A percentile compares a stretch with the other conserved stretches of the same genome.
Evolutionary conservation across 2,888 invertebrate genomes (phyloP).

Genomic region (Ceraclea dissimilis): DNA sequence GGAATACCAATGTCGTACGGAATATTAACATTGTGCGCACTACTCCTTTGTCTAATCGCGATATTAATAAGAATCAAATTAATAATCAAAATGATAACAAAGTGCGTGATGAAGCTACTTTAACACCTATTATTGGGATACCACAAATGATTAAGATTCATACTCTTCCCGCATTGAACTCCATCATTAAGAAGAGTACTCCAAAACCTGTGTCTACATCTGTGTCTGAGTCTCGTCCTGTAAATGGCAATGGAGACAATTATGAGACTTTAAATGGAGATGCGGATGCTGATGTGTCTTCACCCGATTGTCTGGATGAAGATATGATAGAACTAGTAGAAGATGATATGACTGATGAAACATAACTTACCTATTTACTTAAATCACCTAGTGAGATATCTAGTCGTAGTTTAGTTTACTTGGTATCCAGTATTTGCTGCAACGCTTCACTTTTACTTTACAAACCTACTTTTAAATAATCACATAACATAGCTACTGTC

Average conservation of each 20-base stretch:
- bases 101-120: conserved; percentile 5
- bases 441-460: too few species aligned
- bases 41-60: neutral
- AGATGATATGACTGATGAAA: conserved; percentile 8
- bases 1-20: neutral
- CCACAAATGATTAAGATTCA: neutral
- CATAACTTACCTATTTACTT: neutral
- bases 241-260: conserved; percentile 8
- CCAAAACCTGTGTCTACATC: neutral
- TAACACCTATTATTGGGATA: neutral
- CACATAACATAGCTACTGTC: too few species aligned
- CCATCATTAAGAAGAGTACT: neutral
- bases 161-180: neutral
- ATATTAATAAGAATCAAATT: neutral
- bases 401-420: too few species aligned
- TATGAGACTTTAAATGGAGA: conserved; percentile 20
- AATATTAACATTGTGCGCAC: neutral
- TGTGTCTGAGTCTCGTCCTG: neutral
- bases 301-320: conserved; percentile 16
- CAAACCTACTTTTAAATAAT: too few species aligned
- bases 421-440: neutral
- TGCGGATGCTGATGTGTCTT: conserved; percentile 18
- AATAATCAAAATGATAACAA: conserved; percentile 6
- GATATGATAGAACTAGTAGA: conserved; percentile 17
- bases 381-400: conserved; percentile 7